phyloP scores from a whole-genome alignment of 2,888 invertebrate genomes.

The Alitta virens region DNA sequence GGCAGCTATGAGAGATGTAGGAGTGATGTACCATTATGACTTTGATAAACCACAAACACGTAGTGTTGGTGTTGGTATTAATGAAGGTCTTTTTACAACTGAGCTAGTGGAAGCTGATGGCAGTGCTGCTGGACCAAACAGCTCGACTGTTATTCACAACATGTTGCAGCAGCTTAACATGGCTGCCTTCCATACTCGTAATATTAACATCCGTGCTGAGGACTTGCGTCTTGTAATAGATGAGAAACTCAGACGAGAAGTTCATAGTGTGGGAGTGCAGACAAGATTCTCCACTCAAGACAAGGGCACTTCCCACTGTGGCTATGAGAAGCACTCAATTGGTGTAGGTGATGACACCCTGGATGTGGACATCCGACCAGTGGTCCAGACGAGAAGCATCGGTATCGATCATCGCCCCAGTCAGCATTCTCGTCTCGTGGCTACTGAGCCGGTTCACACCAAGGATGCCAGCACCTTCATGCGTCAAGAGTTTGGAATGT shows the following conservation, averaged over 20 bases:
- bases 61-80: conserved; percentile 50
- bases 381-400: conserved; percentile 38
- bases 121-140: conserved; percentile 5
- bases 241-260: conserved; percentile 46
- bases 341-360: conserved; percentile 47
- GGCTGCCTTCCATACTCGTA: conserved; percentile 24
- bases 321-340: conserved; percentile 28
- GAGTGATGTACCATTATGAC: conserved; percentile 43
- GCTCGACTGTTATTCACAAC: conserved; percentile 4
- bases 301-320: conserved; percentile 17
- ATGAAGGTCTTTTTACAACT: conserved; percentile 25
- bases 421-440: conserved; percentile 8
- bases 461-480: conserved; percentile 45
- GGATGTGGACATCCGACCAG: conserved; percentile 45
- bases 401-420: conserved; percentile 43
- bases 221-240: conserved; percentile 28
- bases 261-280: conserved; percentile 45
- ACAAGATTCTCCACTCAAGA: conserved; percentile 34
- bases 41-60: conserved; percentile 44
- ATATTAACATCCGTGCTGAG: conserved; percentile 27
- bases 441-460: conserved; percentile 43
- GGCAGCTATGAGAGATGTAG: conserved; percentile 32
- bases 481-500: conserved; percentile 14
- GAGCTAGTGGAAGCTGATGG: neutral
- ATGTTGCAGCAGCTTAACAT: conserved; percentile 28